Percentiles rank a stretch among this genome's conserved stretches.
Conservation (phyloP, 2,888 invertebrate genomes). For the Platycheirus albimanus region DNA sequence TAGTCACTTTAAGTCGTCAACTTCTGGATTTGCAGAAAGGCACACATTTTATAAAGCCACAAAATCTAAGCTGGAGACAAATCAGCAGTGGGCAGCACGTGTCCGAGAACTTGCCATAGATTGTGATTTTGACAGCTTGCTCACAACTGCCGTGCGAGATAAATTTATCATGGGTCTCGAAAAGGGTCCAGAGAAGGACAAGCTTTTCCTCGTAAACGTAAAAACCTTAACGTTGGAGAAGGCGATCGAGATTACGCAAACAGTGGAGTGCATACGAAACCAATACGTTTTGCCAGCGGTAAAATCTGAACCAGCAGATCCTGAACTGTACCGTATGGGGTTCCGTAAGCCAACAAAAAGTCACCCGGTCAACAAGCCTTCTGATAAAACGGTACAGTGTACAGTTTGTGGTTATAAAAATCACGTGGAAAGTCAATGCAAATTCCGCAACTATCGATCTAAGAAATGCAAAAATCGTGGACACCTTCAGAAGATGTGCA, state of each 20-base stretch:
- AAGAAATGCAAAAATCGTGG: conserved; percentile 54
- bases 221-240: too few relatives aligned
- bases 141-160: conserved; percentile 32
- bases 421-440: conserved; percentile 39
- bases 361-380: too few relatives aligned
- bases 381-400: conserved; percentile 12
- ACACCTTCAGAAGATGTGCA: conserved; percentile 66
- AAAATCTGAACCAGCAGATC: too few relatives aligned
- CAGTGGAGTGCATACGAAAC: too few relatives aligned
- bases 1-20: too few relatives aligned
- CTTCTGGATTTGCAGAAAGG: conserved; percentile 38
- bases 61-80: conserved; percentile 2
- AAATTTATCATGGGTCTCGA: conserved; percentile 47
- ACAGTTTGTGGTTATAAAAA: conserved; percentile 55
- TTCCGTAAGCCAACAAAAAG: too few relatives aligned
- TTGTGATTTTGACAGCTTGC: conserved; percentile 25
- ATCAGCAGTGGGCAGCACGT: conserved; percentile 46
- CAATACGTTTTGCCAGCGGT: too few relatives aligned
- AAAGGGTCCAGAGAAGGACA: conserved; percentile 41
- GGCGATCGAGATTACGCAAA: too few relatives aligned
- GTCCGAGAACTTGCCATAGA: conserved; percentile 21
- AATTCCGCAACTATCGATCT: conserved; percentile 55
- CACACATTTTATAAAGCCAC: conserved; percentile 33
- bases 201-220: conserved; percentile 21
- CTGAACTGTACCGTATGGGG: too few relatives aligned